Base-by-base conservation (phyloP, 2,888 invertebrate species). In the Drosophila buzzatii region DNA sequence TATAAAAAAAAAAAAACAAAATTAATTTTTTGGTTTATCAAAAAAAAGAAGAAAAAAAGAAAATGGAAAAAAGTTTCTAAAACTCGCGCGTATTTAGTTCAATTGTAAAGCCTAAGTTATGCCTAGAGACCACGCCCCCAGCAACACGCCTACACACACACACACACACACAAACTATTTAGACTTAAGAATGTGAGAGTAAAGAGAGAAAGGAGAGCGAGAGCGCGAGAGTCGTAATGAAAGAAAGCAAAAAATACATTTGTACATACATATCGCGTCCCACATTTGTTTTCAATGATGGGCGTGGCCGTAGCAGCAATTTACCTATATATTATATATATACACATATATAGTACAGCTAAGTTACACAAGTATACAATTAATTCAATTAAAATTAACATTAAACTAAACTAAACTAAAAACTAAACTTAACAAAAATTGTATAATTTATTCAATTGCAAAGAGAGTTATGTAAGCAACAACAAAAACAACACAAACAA, bases 281-380 rank as follows among this genome's bases (percentile, higher is more conserved):
- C 72, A 68, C 82, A 82, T 66, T 78, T 49, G 51, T 51, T 51
- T 51, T 51, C 7, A 51, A 35, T 44, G 58, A 80, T 79, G 85
- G 85, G 85, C 84, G 86, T 88, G 79, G 82, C 83, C 79, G 76
- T 85, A 75, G 83, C 86, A 81, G 83, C 81, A 85, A 80, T 82
- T 82, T 73, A 72, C 63, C 70, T 73, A 83, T 79, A 82, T 76
- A 49, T 18, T n/a, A 49, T 49, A 52, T n/a, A 20, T 20, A 20
- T 35, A 35, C 20, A 52, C 6, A 52, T 20, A 35, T 14, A 20
- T 35, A 78, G 72, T 75, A 62, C 62, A 62, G 39, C 20, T 62
- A 76, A 62, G 80, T 85, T 86, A 85, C 86, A 86, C 89, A 90
- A 89, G 90, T 87, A 87, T 87, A 87, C 90, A 90, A 89, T 87